Evolutionary conservation across 2,888 invertebrate genomes (phyloP).

Genomic region (Dynastes grantii): DNA sequence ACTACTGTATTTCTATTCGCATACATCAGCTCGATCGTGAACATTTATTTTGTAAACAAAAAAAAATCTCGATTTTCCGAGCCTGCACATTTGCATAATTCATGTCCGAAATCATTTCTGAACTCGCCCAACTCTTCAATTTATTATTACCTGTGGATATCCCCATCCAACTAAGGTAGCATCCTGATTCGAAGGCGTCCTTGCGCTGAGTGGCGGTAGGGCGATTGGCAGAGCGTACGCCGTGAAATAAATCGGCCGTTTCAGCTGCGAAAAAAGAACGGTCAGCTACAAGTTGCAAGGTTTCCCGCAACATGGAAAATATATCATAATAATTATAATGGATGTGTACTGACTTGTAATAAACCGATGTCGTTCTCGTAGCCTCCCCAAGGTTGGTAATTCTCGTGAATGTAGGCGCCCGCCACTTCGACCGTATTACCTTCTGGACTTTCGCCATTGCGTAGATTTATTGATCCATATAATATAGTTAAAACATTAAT

Average conservation of each 20-base stretch:
- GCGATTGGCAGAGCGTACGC: slow-evolving; percentile 38
- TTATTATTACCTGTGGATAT: slow-evolving; percentile 50
- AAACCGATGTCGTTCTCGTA: slow-evolving; percentile 57
- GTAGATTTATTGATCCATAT: slow-evolving; percentile 52
- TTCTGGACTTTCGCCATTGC: slow-evolving; percentile 47
- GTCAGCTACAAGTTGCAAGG: no score
- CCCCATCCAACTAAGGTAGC: slow-evolving; percentile 54
- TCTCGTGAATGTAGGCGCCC: slow-evolving; percentile 51
- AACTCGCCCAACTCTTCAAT: not conserved
- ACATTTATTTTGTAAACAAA: not conserved
- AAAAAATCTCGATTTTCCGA: not conserved
- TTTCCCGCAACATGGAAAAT: no score
- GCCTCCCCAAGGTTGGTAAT: slow-evolving; percentile 50
- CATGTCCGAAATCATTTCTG: not conserved
- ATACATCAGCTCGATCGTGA: not conserved
- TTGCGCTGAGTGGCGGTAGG: slow-evolving; percentile 35
- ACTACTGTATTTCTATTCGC: not conserved
- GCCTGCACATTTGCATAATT: not conserved
- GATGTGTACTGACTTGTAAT: slow-evolving; percentile 53
- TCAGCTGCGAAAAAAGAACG: slow-evolving; percentile 44
- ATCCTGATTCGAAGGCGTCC: slow-evolving; percentile 46
- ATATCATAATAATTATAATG: no score
- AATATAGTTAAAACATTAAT: slow-evolving; percentile 50
- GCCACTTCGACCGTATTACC: slow-evolving; percentile 44
- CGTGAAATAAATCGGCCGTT: slow-evolving; percentile 48